Evolutionary conservation across 2,888 invertebrate species (phyloP), one percentile per base, ranked within the genome.

Genomic region (Byasa hedistus): DNA sequence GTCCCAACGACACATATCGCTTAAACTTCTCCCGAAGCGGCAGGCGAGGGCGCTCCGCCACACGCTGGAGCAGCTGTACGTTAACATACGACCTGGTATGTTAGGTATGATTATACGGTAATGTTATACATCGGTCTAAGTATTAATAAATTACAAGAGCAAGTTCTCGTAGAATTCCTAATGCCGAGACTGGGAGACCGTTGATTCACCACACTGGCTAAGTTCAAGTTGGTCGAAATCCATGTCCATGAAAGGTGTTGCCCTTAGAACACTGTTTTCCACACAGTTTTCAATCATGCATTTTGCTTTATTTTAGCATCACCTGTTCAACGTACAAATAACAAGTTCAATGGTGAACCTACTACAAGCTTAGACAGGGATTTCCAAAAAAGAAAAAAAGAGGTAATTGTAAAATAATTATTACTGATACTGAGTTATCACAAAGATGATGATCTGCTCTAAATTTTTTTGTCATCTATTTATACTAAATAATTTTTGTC

Each of bases 21-120:
- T 94, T 2, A 98, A 98, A 88, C 79, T 98, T 66, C 85, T 98
- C 73, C 98, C 98, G 0, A 97, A 97, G 89, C 95, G 96, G 79
- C 96, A 98, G 64, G 95, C 96, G 2, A 95, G 98, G 75, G 93
- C 94, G 67, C 90, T 99, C 58, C 94, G 95, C 71, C 94, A 95
- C 72, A 95, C 96, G 2, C 89, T 99, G 64, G 97, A 97, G 75
- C 92, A 93, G 59, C 90, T 98, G 60, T 96, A 96, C 80, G 94
- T 92, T 68, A 92, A 92, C 70, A 93, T 94, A 68, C 83, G 93
- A 73, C 92, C 93, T 69, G 82, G 91, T 82, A 82, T 70, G 79
- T 71, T 69, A 55, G 71, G 71, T 73, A 67, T 55, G 44, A 27
- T 24, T 32, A 22, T 23, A 15, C 10, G 10, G 4, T 44, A 15